These are phyloP conservation scores for Clunio marinus DNA, from an alignment of 2,888 invertebrate species.

Conservation along the genomic window DNA sequence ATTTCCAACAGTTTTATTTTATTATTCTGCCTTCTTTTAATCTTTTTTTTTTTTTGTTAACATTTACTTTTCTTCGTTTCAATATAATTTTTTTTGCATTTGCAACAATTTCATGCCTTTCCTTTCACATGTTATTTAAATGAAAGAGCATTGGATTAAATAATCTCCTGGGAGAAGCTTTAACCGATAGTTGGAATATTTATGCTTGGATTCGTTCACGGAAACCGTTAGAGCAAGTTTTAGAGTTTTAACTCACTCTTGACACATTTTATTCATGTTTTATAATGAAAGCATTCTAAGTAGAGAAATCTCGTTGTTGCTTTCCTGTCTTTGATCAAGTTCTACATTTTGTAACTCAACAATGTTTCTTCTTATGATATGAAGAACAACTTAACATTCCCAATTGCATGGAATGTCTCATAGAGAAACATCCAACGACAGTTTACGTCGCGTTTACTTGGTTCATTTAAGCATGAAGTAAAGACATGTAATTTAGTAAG, in stretches of 20 bases:
- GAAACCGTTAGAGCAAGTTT: neutral
- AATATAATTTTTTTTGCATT: conserved; percentile 4
- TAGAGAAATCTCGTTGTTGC: neutral
- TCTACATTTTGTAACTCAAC: neutral
- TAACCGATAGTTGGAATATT: conserved; percentile 12
- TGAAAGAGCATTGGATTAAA: conserved; percentile 16
- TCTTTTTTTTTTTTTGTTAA: neutral
- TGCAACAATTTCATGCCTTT: conserved; percentile 15
- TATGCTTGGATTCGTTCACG: neutral
- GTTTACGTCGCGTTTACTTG: neutral
- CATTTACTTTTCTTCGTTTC: neutral
- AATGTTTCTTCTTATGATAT: neutral
- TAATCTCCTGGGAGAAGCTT: no score
- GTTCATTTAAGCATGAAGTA: neutral
- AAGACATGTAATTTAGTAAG: neutral
- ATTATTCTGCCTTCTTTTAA: neutral
- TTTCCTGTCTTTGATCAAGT: neutral
- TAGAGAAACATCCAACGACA: neutral
- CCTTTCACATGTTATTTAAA: conserved; percentile 8
- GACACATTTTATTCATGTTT: neutral
- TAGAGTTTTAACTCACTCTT: neutral
- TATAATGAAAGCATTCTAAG: neutral
- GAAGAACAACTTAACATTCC: neutral
- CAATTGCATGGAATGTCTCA: neutral
- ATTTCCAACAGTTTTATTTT: no score